Base-by-base conservation (phyloP, 2,113 vertebrate genomes). In the Silurus glanis region DNA sequence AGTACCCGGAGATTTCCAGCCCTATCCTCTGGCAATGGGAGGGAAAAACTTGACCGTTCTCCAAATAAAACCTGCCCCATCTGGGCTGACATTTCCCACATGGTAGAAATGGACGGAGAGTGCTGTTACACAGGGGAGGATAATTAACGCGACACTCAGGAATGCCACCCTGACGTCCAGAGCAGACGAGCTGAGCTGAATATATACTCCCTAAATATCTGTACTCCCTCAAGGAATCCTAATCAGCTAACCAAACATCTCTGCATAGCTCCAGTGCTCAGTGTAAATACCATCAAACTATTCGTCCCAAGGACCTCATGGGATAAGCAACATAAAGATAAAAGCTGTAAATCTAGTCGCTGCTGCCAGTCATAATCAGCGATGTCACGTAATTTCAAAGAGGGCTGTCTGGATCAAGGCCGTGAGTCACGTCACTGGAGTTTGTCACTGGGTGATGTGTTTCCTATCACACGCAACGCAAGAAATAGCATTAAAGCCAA, bases 241-340 rank as follows among this genome's bases (percentile, higher is more conserved):
- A 93, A 94, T 94, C 92, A 94, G 89, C 91, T 91, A 93, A 90
- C 69, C 90, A 93, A 94, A 93, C 91, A 92, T 84, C 62, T 81
- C 86, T 78, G 53, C 81, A 6, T 6, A 66, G 74, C 89, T 90
- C 87, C 83, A 84, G 82, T 58, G 86, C 86, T 62, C 85, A 80
- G 53, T 83, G 88, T 92, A 92, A 94, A 93, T 91, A 93, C 85
- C 88, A 91, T 62, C 88, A 79, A 86, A 88, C 84, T 85, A 83
- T 87, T 90, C 85, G 80, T 80, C 88, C 87, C 80, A 86, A 69
- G n/a, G 61, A 47, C 45, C 84, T 72, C 49, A 25, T 53, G 10
- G 62, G 81, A 71, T 62, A 76, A 87, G 58, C 64, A 84, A 56
- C 19, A 58, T 49, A 69, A 80, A 75, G 72, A 67, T 75, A 81